These are phyloP conservation scores for Tipula helvola DNA, from an alignment of 2,888 invertebrate genomes.

Conservation along the genomic window DNA sequence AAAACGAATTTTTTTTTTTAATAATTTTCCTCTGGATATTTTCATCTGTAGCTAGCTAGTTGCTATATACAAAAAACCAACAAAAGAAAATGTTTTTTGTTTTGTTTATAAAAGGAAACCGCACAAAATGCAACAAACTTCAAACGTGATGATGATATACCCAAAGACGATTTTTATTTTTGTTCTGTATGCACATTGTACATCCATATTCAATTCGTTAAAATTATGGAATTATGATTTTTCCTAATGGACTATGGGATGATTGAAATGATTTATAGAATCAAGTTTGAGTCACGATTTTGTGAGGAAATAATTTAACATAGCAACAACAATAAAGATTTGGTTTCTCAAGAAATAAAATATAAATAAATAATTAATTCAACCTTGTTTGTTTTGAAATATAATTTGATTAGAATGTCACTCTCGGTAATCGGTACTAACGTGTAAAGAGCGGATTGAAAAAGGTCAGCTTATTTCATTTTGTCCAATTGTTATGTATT, in stretches of 20 bases:
- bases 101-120: background rate
- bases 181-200: background rate
- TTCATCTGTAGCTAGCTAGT: background rate
- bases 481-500: no score
- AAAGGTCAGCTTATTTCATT: no score
- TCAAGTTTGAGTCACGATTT: background rate
- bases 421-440: no score
- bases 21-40: background rate
- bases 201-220: background rate
- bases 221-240: background rate
- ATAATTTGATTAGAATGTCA: background rate
- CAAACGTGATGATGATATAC: background rate
- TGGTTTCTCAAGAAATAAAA: background rate
- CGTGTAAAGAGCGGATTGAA: no score
- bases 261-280: background rate
- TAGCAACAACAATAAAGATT: background rate
- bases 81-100: background rate
- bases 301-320: background rate
- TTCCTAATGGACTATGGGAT: background rate
- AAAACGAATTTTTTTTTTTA: background rate
- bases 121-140: background rate
- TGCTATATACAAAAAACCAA: background rate
- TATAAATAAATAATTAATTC: background rate
- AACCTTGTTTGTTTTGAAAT: background rate
- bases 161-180: background rate